Conservation (phyloP, 2,113 vertebrate species). For the Tragelaphus strepsiceros region DNA sequence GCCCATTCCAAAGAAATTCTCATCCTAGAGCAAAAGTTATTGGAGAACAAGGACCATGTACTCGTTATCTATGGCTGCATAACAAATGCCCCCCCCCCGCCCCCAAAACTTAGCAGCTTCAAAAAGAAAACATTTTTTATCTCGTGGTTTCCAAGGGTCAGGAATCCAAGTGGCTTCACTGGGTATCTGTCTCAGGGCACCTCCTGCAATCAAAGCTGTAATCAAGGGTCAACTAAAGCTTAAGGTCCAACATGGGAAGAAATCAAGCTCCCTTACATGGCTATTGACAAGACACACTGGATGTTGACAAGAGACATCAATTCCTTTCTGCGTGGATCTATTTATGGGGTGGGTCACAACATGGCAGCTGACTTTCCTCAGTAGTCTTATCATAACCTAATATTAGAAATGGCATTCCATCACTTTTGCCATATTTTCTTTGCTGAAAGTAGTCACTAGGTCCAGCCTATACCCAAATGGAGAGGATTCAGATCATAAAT, state of each 20-base stretch:
- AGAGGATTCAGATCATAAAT: not conserved
- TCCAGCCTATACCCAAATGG: not conserved
- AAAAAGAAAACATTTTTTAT: not conserved
- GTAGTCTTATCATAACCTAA: not conserved
- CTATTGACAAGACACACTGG: not conserved
- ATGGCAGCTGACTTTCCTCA: not conserved
- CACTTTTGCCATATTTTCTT: not conserved
- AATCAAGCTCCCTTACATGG: not conserved
- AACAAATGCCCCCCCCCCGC: not conserved
- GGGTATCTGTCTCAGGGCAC: not conserved
- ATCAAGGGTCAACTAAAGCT: not conserved
- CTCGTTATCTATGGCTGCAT: not conserved
- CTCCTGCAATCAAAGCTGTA: not conserved
- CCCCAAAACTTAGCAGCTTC: not conserved
- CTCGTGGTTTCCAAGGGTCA: not conserved
- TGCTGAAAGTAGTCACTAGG: not conserved
- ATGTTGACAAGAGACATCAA: not conserved
- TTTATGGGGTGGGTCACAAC: not conserved
- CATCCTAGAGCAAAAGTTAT: not conserved
- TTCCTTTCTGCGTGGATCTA: not conserved
- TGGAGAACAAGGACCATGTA: not conserved
- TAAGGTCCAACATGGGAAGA: not conserved
- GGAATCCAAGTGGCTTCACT: not conserved
- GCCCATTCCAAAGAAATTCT: not conserved
- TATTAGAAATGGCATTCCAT: not conserved